Evolutionary conservation across 2,113 vertebrate species (phyloP).

Genomic region (Hyperopisus bebe): DNA sequence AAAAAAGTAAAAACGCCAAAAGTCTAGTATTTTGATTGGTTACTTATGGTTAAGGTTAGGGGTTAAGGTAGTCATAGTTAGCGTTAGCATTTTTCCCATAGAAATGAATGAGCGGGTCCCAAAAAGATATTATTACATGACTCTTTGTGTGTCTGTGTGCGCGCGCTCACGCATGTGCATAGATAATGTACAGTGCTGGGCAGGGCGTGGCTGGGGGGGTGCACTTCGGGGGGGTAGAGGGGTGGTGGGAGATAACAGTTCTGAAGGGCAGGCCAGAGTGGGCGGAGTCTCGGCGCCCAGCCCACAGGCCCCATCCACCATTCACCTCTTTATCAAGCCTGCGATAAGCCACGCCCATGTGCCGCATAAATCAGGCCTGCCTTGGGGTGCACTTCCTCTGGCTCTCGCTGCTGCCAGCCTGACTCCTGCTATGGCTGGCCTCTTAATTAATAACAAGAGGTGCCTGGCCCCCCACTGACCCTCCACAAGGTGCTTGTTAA

Average conservation of each 20-base stretch:
- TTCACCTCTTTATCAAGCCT: slow-evolving; percentile 54
- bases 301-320: slow-evolving; percentile 20
- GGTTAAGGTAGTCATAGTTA: not conserved
- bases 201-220: not conserved
- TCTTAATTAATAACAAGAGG: slow-evolving; percentile 66
- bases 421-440: slow-evolving; percentile 25
- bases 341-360: slow-evolving; percentile 48
- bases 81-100: no score
- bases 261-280: slow-evolving; percentile 3
- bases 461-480: slow-evolving; percentile 56
- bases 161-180: no score
- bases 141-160: not conserved
- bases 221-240: not conserved
- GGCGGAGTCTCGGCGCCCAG: slow-evolving; percentile 45
- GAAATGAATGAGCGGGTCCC: no score
- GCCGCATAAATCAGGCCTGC: slow-evolving; percentile 54
- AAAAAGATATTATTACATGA: no score
- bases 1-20: no score
- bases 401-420: slow-evolving; percentile 27
- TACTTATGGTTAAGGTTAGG: not conserved
- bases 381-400: slow-evolving; percentile 37
- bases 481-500: slow-evolving; percentile 61
- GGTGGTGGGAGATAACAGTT: not conserved
- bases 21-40: no score
- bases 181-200: not conserved